These are phyloP conservation scores for Hippoglossus hippoglossus DNA, from an alignment of 2,797 vertebrate species.

Conservation along the genomic window DNA sequence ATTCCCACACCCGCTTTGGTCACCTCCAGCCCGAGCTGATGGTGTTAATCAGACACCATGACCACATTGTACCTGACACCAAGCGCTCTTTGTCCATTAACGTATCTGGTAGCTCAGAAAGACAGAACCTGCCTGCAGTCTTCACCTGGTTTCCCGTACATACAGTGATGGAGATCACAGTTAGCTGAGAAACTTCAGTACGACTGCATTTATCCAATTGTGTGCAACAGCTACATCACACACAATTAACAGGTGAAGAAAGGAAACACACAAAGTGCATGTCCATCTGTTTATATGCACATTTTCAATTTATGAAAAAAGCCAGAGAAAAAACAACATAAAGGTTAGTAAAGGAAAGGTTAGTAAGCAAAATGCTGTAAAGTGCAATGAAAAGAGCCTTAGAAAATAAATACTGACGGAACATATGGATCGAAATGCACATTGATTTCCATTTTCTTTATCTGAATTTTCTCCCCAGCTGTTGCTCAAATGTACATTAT, in stretches of 20 bases:
- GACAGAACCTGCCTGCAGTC: neutral
- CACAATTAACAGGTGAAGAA: neutral
- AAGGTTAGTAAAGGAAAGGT: too few relatives aligned
- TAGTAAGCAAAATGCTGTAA: neutral
- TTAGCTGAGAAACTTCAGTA: neutral
- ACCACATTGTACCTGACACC: neutral
- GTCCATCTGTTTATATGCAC: neutral
- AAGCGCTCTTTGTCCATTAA: neutral
- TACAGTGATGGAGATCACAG: neutral
- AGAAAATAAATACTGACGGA: neutral
- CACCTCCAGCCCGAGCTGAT: conserved; percentile 3
- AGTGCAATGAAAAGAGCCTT: neutral
- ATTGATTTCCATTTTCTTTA: neutral
- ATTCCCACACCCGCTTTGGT: conserved; percentile 31
- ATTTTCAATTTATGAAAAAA: neutral
- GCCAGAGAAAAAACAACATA: too few relatives aligned
- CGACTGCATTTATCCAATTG: neutral
- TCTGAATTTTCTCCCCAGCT: too few relatives aligned
- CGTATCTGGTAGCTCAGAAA: neutral
- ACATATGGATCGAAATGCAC: neutral
- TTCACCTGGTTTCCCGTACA: neutral
- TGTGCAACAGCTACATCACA: neutral
- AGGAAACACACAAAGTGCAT: neutral
- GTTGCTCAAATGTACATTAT: too few relatives aligned
- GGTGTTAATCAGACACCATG: conserved; percentile 20